A percentile compares a stretch with the other conserved stretches of the same genome.
phyloP scores from a whole-genome alignment of 2,888 invertebrate species.

The Gastrophysa polygoni region DNA sequence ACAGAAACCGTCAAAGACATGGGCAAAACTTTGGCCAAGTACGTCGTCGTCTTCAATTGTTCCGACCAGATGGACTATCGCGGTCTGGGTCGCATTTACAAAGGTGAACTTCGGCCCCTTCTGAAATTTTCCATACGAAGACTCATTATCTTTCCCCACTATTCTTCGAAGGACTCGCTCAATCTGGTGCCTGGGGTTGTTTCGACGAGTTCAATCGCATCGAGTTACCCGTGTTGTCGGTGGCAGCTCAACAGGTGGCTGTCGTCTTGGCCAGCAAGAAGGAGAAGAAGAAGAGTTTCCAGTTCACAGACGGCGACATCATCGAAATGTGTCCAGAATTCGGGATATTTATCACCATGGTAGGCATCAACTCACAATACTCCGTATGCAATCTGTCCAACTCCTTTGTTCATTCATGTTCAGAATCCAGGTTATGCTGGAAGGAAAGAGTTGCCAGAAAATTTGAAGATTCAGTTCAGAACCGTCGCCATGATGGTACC shows the following conservation, averaged over 20 bases:
- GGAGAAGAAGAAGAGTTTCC: conserved; percentile 88
- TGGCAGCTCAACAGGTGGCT: conserved; percentile 96
- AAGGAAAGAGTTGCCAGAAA: conserved; percentile 94
- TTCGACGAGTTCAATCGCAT: conserved; percentile 98
- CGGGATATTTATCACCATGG: conserved; percentile 98
- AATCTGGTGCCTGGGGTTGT: conserved; percentile 97
- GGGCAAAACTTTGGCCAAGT: conserved; percentile 97
- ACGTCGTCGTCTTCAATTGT: conserved; percentile 96
- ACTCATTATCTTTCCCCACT: no score
- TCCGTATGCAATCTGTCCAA: no score
- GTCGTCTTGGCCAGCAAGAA: conserved; percentile 91
- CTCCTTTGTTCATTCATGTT: no score
- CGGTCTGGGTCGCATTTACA: conserved; percentile 93
- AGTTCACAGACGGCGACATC: conserved; percentile 93
- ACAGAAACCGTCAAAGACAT: conserved; percentile 98
- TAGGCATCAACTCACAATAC: conserved; percentile 54
- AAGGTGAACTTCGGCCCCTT: conserved; percentile 61
- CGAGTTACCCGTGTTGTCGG: conserved; percentile 90
- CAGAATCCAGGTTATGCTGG: conserved; percentile 98
- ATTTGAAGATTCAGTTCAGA: conserved; percentile 95
- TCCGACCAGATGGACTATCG: conserved; percentile 99
- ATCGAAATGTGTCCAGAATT: conserved; percentile 94
- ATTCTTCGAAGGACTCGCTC: conserved; percentile 71
- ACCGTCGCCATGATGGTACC: conserved; percentile 99
- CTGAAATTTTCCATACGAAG: not conserved